Conservation (phyloP, 2,888 invertebrate genomes). For the Alsophila aescularia region DNA sequence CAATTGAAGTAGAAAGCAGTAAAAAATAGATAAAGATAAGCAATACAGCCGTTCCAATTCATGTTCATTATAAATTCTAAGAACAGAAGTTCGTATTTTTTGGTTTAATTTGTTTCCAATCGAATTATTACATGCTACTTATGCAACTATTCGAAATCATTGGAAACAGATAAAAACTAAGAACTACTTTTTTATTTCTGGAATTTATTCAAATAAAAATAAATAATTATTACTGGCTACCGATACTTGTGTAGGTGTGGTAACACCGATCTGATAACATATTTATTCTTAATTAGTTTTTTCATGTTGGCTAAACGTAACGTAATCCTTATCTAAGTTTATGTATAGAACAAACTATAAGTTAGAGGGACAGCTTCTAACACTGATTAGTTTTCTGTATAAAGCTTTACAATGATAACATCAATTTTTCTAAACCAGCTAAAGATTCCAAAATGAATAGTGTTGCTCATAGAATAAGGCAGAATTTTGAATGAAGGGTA, state of each 20-base stretch:
- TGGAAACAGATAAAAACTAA: constrained; percentile 12
- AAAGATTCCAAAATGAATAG: constrained; percentile 16
- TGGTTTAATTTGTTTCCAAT: constrained; percentile 16
- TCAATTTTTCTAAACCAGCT: constrained; percentile 24
- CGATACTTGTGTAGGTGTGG: constrained; percentile 20
- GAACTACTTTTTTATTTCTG: constrained; percentile 9
- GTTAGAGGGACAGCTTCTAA: constrained; percentile 67
- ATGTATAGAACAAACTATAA: constrained; percentile 64
- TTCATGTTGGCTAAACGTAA: constrained; percentile 55
- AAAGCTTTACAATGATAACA: constrained; percentile 33
- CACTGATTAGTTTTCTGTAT: constrained; percentile 72
- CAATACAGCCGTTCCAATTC: neutral
- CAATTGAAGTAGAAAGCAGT: constrained; percentile 13
- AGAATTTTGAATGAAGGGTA: constrained; percentile 34
- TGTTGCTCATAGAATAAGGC: constrained; percentile 40
- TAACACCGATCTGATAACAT: constrained; percentile 42
- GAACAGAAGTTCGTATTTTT: constrained; percentile 9
- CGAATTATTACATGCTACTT: constrained; percentile 10
- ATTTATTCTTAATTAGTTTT: constrained; percentile 59
- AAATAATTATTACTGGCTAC: constrained; percentile 22
- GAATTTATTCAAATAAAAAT: constrained; percentile 26
- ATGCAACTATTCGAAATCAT: constrained; percentile 18
- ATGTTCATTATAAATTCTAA: constrained; percentile 10
- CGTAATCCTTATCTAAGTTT: constrained; percentile 66
- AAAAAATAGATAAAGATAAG: constrained; percentile 11